Base-by-base conservation (phyloP, 2,797 vertebrate genomes). In the Dermochelys coriacea region DNA sequence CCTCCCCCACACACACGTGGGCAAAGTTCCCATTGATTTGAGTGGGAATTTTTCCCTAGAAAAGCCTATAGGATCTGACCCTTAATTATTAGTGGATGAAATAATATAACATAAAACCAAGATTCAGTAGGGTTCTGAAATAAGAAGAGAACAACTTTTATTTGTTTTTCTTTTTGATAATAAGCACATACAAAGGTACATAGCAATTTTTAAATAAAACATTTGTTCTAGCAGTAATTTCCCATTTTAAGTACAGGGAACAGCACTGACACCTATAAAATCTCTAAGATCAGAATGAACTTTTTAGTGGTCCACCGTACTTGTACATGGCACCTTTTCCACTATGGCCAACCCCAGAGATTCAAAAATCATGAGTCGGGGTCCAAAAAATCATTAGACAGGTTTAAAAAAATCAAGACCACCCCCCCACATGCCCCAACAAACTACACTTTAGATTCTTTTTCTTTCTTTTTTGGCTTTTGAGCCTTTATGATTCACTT, bases 201-300 rank as follows among this genome's bases (percentile, higher is more conserved):
- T 64, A 54, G 41, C 10, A 25, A 45, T 8, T 86, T 84, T 37
- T 61, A 0, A 15, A 41, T 50, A 75, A 89, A 68, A n/a, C 5
- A 89, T 4, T 21, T 41, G 25, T n/a, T 37, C 4, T 21, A 51
- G 0, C 52, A 18, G 77, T 18, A 55, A 74, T 2, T 82, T 25
- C 4, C 0, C 0, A 0, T n/a, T 92, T 80, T 14, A 80, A 80
- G 77, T 12, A 49, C 77, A 54, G 5, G 51, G 45, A 18, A 45
- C 9, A 45, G 8, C 29, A 27, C 49, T 10, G 23, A 79, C 18
- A 29, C 19, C 2, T 2, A n/a, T 37, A 71, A 77, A 92, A 75
- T n/a, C 41, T 41, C 80, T 57, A 47, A 18, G 84, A 57, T 7
- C 21, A 25, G 12, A 80, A 87, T 19, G 45, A 83, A 7, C 14